These are phyloP conservation scores for Drosophila bunnanda DNA, from an alignment of 2,888 invertebrate genomes.

Conservation along the genomic window DNA sequence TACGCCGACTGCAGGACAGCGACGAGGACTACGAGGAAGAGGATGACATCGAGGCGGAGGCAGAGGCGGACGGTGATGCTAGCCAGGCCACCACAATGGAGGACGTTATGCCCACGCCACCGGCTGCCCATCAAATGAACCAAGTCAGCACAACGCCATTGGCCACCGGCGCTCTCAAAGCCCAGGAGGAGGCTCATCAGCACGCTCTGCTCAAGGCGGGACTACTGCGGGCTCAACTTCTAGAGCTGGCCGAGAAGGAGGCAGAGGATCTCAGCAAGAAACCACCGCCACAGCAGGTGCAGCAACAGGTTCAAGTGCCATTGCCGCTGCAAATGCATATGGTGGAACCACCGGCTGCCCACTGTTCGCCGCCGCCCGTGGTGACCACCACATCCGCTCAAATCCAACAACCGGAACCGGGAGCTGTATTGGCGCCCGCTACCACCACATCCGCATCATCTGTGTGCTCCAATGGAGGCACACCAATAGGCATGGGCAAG, in stretches of 20 bases:
- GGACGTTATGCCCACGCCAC: constrained; percentile 62
- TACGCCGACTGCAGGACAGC: constrained; percentile 83
- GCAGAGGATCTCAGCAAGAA: constrained; percentile 81
- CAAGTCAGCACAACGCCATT: constrained; percentile 72
- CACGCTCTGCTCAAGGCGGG: constrained; percentile 68
- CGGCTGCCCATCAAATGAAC: constrained; percentile 70
- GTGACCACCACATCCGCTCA: constrained; percentile 63
- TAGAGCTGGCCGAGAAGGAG: constrained; percentile 77
- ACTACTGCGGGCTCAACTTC: constrained; percentile 62
- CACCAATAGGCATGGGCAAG: constrained; percentile 56
- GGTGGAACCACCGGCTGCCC: constrained; percentile 45
- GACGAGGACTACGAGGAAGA: constrained; percentile 84
- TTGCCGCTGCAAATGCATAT: constrained; percentile 24
- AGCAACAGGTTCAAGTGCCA: constrained; percentile 12
- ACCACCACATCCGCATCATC: constrained; percentile 59
- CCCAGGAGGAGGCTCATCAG: constrained; percentile 67
- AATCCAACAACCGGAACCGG: constrained; percentile 41
- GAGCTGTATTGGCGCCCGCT: constrained; percentile 64
- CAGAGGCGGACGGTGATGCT: constrained; percentile 61
- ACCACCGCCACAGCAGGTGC: constrained; percentile 42
- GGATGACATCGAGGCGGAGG: constrained; percentile 80
- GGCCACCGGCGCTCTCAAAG: constrained; percentile 62
- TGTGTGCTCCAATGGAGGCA: constrained; percentile 49
- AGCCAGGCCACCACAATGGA: constrained; percentile 59
- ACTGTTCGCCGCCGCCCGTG: constrained; percentile 66